These are phyloP conservation scores for Sebastes baramenuke DNA, from an alignment of 2,797 vertebrate genomes.

Conservation along the genomic window DNA sequence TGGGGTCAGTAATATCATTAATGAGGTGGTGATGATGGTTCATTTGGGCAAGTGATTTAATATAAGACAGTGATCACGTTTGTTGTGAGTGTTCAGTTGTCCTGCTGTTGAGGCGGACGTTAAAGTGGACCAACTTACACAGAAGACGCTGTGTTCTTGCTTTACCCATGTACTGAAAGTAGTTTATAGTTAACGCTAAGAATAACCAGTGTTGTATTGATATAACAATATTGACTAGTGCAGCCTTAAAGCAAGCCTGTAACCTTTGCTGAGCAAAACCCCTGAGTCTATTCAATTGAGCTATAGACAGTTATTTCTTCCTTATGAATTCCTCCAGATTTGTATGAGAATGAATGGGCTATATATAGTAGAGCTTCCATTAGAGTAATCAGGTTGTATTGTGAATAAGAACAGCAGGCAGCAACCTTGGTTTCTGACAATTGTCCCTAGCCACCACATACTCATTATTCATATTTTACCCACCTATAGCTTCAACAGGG, in stretches of 20 bases:
- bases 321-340: neutral
- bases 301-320: neutral
- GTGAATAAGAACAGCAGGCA: neutral
- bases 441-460: neutral
- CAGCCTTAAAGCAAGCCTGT: neutral
- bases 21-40: too few species aligned
- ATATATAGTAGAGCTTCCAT: neutral
- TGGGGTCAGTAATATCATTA: too few species aligned
- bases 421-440: neutral
- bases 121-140: too few species aligned
- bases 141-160: too few species aligned
- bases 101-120: too few species aligned
- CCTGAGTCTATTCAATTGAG: neutral
- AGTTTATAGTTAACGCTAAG: neutral
- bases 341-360: neutral
- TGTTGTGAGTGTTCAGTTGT: too few species aligned
- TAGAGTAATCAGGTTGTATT: neutral
- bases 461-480: neutral
- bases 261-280: neutral
- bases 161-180: neutral
- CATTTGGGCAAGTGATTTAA: too few species aligned
- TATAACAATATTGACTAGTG: neutral
- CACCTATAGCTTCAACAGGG: neutral
- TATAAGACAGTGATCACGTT: rapidly evolving
- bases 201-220: neutral